Evolutionary conservation across 2,113 vertebrate genomes (phyloP).

Genomic region (Neolamprologus devosi): DNA sequence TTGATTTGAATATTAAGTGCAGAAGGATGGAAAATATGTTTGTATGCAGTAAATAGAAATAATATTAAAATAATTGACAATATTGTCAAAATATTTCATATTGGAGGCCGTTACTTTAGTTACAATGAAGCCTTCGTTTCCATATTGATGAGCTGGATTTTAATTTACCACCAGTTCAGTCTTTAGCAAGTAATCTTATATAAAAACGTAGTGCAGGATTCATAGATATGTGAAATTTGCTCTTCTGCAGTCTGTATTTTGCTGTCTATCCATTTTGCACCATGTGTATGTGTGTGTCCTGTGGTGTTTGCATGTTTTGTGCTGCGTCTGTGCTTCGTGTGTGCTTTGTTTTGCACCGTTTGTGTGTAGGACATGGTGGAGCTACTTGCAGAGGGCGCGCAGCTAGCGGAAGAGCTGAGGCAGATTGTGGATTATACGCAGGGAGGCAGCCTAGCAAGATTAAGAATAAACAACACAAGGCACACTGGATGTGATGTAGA

Average conservation of each 20-base stretch:
- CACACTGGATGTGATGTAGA: slow-evolving; percentile 21
- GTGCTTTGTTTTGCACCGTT: slow-evolving; percentile 10
- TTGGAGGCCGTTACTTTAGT: background rate
- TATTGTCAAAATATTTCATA: background rate
- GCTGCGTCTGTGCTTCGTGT: background rate
- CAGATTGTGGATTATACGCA: slow-evolving; percentile 29
- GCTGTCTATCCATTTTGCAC: background rate
- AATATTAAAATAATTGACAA: background rate
- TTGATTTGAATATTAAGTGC: background rate
- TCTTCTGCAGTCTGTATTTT: background rate
- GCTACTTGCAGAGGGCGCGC: slow-evolving; percentile 20
- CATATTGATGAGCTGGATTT: background rate
- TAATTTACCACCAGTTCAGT: background rate
- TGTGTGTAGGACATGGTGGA: slow-evolving; percentile 41
- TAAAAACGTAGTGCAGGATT: background rate
- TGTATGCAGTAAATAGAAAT: background rate
- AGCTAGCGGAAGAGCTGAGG: slow-evolving; percentile 43
- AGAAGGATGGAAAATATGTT: background rate
- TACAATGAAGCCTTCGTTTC: background rate
- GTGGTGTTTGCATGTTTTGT: slow-evolving; percentile 18
- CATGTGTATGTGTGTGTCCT: background rate
- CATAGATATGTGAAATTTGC: background rate
- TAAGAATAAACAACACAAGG: slow-evolving; percentile 26
- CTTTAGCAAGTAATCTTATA: background rate
- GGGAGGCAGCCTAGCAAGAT: slow-evolving; percentile 28